Evolutionary conservation across 92 coral and sea anemone species (phyloP), one percentile per base, ranked within the genome.

Genomic region (Actinernus sp.): DNA sequence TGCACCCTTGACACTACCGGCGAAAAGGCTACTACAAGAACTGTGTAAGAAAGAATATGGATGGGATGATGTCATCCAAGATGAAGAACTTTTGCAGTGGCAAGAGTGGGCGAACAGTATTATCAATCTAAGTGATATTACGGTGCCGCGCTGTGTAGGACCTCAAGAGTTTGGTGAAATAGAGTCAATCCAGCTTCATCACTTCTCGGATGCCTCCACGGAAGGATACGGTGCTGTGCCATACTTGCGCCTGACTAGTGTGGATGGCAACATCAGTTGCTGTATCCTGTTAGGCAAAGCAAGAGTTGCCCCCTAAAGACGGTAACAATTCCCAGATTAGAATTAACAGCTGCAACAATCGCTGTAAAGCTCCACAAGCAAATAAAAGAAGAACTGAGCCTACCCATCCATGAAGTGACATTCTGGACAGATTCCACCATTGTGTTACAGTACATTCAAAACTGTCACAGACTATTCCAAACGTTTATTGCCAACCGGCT

Each of bases 401-500:
- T 58, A 18, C 38, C 48, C 4, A 56, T 53, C 51, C 66, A 17
- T 5, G 39, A 32, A 2, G 62, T 61, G 20, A 38, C 5, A 4
- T 45, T 45, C 52, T 45, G 52, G 52, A 45, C 52, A 17, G 52
- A 45, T 17, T 45, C 52, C 18, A n/a, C n/a, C n/a, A 45, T 45
- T 45, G 52, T 45, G 19, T 9, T 62, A 18, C 54, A 59, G 55
- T 63, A 65, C 52, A 63, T 74, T 25, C 25, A 25, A 2, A 61
- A 69, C 20, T 40, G 63, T 45, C 64, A 23, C 40, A 43, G 59
- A 5, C 39, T 43, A 47, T 71, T 29, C 71, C 70, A 58, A 9
- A 61, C 67, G 2, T 68, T 68, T 53, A 50, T 68, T 7, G 76
- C 76, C 66, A 55, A 68, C 22, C 61, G 76, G 33, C 74, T 74